These are phyloP conservation scores for Onychostruthus taczanowskii DNA, from an alignment of 2,113 vertebrate species.

Conservation along the genomic window DNA sequence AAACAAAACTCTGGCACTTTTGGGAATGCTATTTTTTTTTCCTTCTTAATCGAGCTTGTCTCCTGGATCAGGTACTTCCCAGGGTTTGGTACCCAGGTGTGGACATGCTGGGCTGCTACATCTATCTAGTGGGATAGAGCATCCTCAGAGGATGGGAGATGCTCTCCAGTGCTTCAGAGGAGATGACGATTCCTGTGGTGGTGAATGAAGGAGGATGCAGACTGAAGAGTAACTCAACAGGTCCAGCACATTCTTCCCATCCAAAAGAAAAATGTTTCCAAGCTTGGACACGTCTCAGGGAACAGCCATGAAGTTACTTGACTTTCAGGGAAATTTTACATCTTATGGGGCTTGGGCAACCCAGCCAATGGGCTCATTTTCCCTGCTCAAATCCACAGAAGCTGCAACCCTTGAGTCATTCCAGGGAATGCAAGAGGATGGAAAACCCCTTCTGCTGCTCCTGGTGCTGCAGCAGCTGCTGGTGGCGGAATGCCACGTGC, in stretches of 20 bases:
- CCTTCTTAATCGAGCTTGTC: not conserved
- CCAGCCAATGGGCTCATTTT: not conserved
- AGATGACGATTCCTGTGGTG: not conserved
- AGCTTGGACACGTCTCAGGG: fast-evolving
- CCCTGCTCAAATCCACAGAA: not conserved
- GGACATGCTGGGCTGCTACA: not conserved
- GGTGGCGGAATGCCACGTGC: fast-evolving
- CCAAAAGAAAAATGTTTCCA: not conserved
- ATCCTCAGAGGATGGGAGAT: not conserved
- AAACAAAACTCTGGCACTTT: conserved; percentile 16
- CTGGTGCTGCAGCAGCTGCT: fast-evolving
- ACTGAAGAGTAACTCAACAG: not conserved
- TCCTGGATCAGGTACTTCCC: not conserved
- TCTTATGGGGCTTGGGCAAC: not conserved
- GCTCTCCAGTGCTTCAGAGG: not conserved
- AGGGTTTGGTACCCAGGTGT: not conserved
- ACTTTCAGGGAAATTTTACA: not conserved
- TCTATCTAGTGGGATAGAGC: not conserved
- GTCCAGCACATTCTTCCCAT: not conserved
- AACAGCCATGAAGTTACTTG: not conserved
- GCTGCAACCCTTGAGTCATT: not conserved
- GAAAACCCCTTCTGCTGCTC: fast-evolving
- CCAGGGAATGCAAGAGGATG: not conserved
- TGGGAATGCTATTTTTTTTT: not conserved
- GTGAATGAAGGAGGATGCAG: not conserved